Evolutionary conservation across 2,797 vertebrate genomes (phyloP).

Genomic region (Philypnodon macrostomus): DNA sequence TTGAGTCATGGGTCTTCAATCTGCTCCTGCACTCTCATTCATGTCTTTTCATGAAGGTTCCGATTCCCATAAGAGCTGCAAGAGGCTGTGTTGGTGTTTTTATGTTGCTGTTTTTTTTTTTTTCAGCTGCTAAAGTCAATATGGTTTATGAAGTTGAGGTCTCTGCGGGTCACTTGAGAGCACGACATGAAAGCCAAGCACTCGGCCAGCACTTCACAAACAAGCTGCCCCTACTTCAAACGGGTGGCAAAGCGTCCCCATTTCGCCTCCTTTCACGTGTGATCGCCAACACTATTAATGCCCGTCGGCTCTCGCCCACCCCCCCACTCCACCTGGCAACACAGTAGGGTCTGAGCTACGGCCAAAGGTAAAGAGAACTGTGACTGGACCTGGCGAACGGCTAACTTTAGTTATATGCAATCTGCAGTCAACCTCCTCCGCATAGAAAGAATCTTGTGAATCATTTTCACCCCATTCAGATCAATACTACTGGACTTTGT

Average conservation of each 20-base stretch:
- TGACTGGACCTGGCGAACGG: constrained; percentile 38
- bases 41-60: constrained; percentile 56
- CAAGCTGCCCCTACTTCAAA: constrained; percentile 70
- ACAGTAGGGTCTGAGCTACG: constrained; percentile 29
- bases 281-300: constrained; percentile 62
- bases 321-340: constrained; percentile 58
- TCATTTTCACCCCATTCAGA: too few relatives aligned
- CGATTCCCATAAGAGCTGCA: constrained; percentile 51
- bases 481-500: too few relatives aligned
- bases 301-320: constrained; percentile 51
- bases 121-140: constrained; percentile 48
- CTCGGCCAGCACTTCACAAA: constrained; percentile 67
- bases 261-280: constrained; percentile 60
- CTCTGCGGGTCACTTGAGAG: constrained; percentile 60
- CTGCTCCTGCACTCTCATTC: constrained; percentile 41
- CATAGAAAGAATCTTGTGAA: too few relatives aligned
- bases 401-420: constrained; percentile 7
- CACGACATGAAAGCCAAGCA: constrained; percentile 63
- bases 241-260: constrained; percentile 58
- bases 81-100: constrained; percentile 46
- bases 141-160: constrained; percentile 65
- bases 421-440: background rate
- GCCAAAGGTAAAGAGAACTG: constrained; percentile 60
- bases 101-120: constrained; percentile 18
- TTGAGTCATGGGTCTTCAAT: constrained; percentile 42